These are phyloP conservation scores for Leptinotarsa peninsularis DNA, from an alignment of 2,888 invertebrate species.

Conservation along the genomic window DNA sequence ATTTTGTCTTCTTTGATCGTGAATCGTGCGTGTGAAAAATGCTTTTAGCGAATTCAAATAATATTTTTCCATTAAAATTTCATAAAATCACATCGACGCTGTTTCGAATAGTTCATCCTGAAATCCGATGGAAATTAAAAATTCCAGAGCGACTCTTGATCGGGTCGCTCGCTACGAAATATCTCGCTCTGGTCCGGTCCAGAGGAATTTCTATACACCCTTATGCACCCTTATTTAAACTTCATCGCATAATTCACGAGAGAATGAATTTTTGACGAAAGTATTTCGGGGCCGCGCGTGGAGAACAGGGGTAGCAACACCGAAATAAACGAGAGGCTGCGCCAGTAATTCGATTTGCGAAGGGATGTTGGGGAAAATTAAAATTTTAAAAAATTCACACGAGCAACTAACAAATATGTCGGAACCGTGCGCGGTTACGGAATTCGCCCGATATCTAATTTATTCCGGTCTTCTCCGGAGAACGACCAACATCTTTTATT, in stretches of 20 bases:
- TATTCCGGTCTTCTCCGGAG: too few species aligned
- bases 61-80: too few species aligned
- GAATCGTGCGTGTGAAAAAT: too few species aligned
- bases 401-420: constrained; percentile 8
- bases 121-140: background rate
- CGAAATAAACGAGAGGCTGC: background rate
- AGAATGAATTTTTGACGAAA: background rate
- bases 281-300: background rate
- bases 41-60: too few species aligned
- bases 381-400: constrained; percentile 13
- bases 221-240: constrained; percentile 1
- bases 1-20: too few species aligned
- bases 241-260: constrained; percentile 11
- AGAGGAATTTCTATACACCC: constrained; percentile 3
- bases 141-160: background rate
- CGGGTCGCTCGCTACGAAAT: background rate
- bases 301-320: background rate
- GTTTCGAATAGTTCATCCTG: background rate
- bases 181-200: background rate
- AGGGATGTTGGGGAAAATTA: constrained; percentile 14
- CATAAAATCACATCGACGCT: too few species aligned
- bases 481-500: constrained; percentile 6
- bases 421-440: background rate
- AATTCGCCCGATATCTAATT: constrained; percentile 2
- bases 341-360: constrained; percentile 9